Conservation (phyloP, 2,888 invertebrate genomes). For the Pachycephus smyrnensis region DNA sequence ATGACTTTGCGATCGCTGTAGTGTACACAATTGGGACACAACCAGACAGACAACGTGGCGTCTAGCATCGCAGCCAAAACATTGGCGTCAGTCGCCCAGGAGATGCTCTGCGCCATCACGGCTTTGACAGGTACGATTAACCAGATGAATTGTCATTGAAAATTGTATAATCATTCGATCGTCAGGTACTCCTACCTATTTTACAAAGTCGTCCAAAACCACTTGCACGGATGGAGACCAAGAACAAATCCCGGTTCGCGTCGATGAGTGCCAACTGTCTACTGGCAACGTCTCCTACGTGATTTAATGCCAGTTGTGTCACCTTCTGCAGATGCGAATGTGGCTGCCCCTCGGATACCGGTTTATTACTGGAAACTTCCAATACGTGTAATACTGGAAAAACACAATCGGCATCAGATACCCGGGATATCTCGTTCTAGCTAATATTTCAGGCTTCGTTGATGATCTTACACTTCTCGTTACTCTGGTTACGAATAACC, state of each 20-base stretch:
- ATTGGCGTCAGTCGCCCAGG: constrained; percentile 82
- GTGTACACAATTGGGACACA: constrained; percentile 70
- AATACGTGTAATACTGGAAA: constrained; percentile 83
- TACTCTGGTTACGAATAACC: constrained; percentile 86
- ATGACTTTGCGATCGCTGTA: constrained; percentile 76
- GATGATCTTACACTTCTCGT: constrained; percentile 77
- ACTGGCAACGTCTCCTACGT: constrained; percentile 82
- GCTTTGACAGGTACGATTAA: constrained; percentile 61
- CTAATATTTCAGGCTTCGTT: neutral
- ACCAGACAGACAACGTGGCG: constrained; percentile 83
- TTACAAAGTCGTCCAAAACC: constrained; percentile 62
- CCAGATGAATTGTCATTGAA: neutral
- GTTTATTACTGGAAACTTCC: constrained; percentile 83
- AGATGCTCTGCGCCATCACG: constrained; percentile 74
- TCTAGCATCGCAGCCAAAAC: constrained; percentile 85
- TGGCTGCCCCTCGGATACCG: constrained; percentile 80
- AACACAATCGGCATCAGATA: constrained; percentile 10
- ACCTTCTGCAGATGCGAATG: constrained; percentile 83
- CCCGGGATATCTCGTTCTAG: neutral
- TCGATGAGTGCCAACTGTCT: constrained; percentile 91
- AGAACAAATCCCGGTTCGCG: constrained; percentile 87
- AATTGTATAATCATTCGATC: neutral
- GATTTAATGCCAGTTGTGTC: constrained; percentile 85
- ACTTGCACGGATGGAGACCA: constrained; percentile 77
- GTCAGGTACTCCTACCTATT: constrained; percentile 51